Conservation (phyloP, 2,113 vertebrate species). For the Melospiza melodia region DNA sequence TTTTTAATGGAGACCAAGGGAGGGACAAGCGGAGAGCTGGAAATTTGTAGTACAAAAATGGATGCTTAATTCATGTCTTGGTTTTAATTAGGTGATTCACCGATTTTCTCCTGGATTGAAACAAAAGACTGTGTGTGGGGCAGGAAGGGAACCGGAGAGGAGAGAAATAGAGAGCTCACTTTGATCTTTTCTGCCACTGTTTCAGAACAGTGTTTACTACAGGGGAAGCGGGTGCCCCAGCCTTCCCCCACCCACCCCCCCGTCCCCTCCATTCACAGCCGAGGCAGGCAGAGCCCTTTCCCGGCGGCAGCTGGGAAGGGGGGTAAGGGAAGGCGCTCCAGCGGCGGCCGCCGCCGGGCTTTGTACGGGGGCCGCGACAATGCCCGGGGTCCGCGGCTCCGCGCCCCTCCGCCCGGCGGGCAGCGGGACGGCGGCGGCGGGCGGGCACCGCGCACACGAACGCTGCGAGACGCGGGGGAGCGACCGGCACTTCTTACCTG, state of each 20-base stretch:
- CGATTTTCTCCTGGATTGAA: conserved; percentile 79
- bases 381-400: conserved; percentile 36
- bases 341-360: not conserved
- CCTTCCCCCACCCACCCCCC: not conserved
- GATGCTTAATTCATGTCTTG: conserved; percentile 84
- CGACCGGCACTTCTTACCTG: conserved; percentile 67
- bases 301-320: not conserved
- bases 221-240: conserved; percentile 32
- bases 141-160: not conserved
- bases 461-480: not conserved
- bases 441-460: not conserved
- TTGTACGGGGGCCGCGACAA: conserved; percentile 69
- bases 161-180: conserved; percentile 60
- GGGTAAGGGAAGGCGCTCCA: not conserved
- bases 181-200: conserved; percentile 77
- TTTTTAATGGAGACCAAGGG: conserved; percentile 82
- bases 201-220: conserved; percentile 68
- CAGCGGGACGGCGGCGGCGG: not conserved
- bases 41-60: conserved; percentile 82
- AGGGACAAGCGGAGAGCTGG: conserved; percentile 75
- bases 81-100: conserved; percentile 86
- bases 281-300: conserved; percentile 40
- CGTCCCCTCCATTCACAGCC: conserved; percentile 23
- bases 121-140: conserved; percentile 70
- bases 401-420: not conserved